phyloP scores from a whole-genome alignment of 1,140 invertebrate species.

The Anoplolepis gracilipes region DNA sequence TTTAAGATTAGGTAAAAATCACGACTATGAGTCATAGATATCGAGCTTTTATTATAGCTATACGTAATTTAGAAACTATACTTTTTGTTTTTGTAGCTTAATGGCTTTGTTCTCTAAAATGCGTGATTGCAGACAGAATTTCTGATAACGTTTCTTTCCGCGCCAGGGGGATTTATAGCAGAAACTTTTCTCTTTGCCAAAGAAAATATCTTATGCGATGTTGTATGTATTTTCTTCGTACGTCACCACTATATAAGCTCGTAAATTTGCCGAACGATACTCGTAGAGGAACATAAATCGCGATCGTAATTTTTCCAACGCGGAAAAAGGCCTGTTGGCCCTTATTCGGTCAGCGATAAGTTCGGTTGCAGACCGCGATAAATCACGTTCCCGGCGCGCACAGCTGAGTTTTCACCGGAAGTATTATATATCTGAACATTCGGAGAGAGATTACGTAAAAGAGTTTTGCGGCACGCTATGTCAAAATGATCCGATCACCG shows the following conservation, averaged over 20 bases:
- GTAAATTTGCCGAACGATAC: conserved; percentile 46
- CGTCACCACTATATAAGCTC: conserved; percentile 3
- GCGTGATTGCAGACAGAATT: neutral
- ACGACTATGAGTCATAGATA: neutral
- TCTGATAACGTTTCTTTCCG: neutral
- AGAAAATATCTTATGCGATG: conserved; percentile 27
- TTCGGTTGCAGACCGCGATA: conserved; percentile 7
- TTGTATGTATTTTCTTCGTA: neutral
- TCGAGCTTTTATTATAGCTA: neutral
- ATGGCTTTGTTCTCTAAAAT: neutral
- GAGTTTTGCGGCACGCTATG: conserved; percentile 3
- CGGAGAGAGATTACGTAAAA: conserved; percentile 40
- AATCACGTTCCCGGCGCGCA: conserved; percentile 50
- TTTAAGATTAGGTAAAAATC: conserved; percentile 3
- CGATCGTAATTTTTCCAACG: conserved; percentile 55
- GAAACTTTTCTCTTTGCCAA: neutral
- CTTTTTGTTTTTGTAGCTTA: neutral
- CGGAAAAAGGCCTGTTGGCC: conserved; percentile 5
- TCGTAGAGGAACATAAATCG: conserved; percentile 33
- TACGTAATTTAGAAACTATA: neutral
- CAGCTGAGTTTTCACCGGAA: conserved; percentile 52
- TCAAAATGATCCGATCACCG: conserved; percentile 11
- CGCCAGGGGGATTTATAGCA: neutral
- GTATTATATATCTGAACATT: conserved; percentile 1
- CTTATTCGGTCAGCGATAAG: conserved; percentile 43